Evolutionary conservation across 2,797 vertebrate species (phyloP).

Genomic region (Pangasius macronema): DNA sequence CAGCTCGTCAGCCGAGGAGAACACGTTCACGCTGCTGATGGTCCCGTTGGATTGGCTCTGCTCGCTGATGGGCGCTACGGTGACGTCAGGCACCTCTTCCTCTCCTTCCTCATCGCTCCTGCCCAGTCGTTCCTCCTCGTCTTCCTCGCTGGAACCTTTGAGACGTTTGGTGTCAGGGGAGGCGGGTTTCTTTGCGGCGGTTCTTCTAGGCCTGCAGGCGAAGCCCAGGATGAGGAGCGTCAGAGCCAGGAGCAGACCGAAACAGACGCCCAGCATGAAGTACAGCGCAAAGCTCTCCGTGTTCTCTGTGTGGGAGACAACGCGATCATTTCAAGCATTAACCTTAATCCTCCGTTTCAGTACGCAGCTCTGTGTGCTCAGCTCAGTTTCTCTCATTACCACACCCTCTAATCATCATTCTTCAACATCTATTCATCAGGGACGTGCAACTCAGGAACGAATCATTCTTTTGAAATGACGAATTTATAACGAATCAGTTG

Average conservation of each 20-base stretch:
- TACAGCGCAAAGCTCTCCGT: constrained; percentile 90
- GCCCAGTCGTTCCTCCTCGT: constrained; percentile 74
- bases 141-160: constrained; percentile 74
- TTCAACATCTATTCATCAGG: background rate
- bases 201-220: constrained; percentile 78
- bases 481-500: background rate
- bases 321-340: background rate
- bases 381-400: background rate
- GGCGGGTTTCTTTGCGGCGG: constrained; percentile 50
- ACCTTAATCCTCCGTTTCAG: background rate
- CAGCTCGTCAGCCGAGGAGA: constrained; percentile 84
- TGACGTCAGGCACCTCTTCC: constrained; percentile 73
- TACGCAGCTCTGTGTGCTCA: background rate
- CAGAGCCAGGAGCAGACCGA: constrained; percentile 87
- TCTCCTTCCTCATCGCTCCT: constrained; percentile 76
- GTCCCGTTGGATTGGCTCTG: constrained; percentile 64
- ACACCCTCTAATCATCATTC: background rate
- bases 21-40: constrained; percentile 82
- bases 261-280: constrained; percentile 91
- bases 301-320: constrained; percentile 74
- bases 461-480: background rate
- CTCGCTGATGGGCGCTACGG: constrained; percentile 52
- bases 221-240: constrained; percentile 84
- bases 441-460: background rate
- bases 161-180: constrained; percentile 71